A percentile compares a stretch with the other conserved stretches of the same genome.
phyloP scores from a whole-genome alignment of 2,888 invertebrate species.

The Trichopria drosophilae region DNA sequence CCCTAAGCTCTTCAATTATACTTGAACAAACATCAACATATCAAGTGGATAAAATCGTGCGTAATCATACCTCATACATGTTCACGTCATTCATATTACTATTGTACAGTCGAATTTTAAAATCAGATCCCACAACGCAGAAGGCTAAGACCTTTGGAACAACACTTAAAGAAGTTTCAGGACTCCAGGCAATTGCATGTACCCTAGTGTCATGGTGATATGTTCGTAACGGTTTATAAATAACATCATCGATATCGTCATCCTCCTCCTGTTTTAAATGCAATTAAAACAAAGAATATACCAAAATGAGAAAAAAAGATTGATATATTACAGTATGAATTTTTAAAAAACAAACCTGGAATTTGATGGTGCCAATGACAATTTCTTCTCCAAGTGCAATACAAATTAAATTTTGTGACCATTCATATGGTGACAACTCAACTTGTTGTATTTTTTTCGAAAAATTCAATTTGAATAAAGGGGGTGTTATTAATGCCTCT shows the following conservation, averaged over 20 bases:
- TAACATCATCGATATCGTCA: slow-evolving; percentile 60
- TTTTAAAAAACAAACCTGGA: slow-evolving; percentile 58
- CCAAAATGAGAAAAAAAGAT: slow-evolving; percentile 14
- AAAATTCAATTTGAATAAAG: slow-evolving; percentile 60
- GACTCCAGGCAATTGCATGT: slow-evolving; percentile 65
- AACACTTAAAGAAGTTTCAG: slow-evolving; percentile 65
- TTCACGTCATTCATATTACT: slow-evolving; percentile 62
- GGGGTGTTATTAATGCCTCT: slow-evolving; percentile 50
- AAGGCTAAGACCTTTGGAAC: slow-evolving; percentile 65
- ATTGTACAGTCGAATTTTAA: slow-evolving; percentile 62
- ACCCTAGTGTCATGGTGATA: slow-evolving; percentile 63
- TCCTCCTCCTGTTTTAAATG: slow-evolving; percentile 60
- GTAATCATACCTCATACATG: slow-evolving; percentile 57
- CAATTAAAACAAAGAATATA: background rate
- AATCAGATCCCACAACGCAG: slow-evolving; percentile 64
- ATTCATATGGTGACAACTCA: slow-evolving; percentile 67
- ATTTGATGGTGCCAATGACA: slow-evolving; percentile 62
- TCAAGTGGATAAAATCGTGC: background rate
- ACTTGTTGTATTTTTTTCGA: slow-evolving; percentile 63
- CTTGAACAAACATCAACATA: background rate
- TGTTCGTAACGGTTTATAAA: slow-evolving; percentile 62
- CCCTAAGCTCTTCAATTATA: background rate
- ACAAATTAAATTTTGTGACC: slow-evolving; percentile 67
- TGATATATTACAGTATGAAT: slow-evolving; percentile 13
- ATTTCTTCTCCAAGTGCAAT: slow-evolving; percentile 65